Conservation (phyloP, 1,140 invertebrate species). For the Bombus breviceps region DNA sequence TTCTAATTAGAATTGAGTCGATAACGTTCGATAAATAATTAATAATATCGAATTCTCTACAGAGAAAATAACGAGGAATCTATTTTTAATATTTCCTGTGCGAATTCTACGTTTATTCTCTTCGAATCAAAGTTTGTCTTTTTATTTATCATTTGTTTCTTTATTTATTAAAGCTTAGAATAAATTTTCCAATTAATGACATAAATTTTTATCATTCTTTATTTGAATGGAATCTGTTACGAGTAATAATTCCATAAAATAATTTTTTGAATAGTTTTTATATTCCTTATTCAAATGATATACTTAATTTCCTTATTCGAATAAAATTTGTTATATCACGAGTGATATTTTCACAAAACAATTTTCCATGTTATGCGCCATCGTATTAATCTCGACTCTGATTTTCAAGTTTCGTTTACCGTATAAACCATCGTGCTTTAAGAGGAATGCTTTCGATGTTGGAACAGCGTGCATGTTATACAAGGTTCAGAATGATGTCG, state of each 20-base stretch:
- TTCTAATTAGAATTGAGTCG: neutral
- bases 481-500: conserved; percentile 60
- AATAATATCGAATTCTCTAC: neutral
- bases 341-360: neutral
- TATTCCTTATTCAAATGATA: no score
- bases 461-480: conserved; percentile 50
- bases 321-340: neutral
- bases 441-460: conserved; percentile 45
- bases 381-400: neutral
- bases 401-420: conserved; percentile 3
- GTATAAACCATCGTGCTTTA: conserved; percentile 27
- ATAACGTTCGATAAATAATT: neutral
- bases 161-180: no score
- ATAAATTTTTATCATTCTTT: no score
- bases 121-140: no score
- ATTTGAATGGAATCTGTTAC: neutral
- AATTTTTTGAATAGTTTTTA: no score
- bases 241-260: neutral
- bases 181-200: no score
- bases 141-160: no score
- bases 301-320: neutral
- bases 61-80: neutral
- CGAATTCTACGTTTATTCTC: neutral
- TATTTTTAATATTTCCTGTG: neutral
- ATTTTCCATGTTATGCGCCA: neutral